Evolutionary conservation across 2,888 invertebrate genomes (phyloP).

Genomic region (Drosophila multiciliata): DNA sequence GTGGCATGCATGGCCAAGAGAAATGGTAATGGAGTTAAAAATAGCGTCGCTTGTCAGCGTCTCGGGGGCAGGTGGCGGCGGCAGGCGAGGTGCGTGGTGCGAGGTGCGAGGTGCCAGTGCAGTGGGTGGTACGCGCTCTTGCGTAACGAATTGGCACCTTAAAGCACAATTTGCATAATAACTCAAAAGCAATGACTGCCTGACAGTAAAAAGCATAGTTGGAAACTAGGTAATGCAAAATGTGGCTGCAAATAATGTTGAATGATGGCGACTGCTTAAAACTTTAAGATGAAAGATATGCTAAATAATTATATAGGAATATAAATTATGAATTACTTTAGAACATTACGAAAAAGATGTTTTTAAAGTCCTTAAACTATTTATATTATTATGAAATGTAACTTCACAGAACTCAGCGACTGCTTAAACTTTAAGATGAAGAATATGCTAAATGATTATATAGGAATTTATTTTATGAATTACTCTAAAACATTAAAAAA

Average conservation of each 20-base stretch:
- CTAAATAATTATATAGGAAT: not conserved
- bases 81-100: not conserved
- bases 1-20: constrained; percentile 49
- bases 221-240: not conserved
- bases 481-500: not conserved
- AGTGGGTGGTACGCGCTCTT: constrained; percentile 12
- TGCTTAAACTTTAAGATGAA: no score
- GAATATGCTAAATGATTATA: no score
- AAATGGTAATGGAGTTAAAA: constrained; percentile 56
- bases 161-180: constrained; percentile 33
- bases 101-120: no score
- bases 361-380: not conserved
- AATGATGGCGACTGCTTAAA: not conserved
- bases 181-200: not conserved
- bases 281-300: not conserved
- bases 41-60: constrained; percentile 11
- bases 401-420: no score
- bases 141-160: constrained; percentile 44
- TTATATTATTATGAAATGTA: no score
- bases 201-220: not conserved
- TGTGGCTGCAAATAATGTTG: not conserved
- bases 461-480: no score
- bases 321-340: not conserved
- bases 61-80: not conserved
- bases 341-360: not conserved